Evolutionary conservation across 2,888 invertebrate genomes (phyloP), one percentile per base, ranked within the genome.

Genomic region (Metalampra italica): DNA sequence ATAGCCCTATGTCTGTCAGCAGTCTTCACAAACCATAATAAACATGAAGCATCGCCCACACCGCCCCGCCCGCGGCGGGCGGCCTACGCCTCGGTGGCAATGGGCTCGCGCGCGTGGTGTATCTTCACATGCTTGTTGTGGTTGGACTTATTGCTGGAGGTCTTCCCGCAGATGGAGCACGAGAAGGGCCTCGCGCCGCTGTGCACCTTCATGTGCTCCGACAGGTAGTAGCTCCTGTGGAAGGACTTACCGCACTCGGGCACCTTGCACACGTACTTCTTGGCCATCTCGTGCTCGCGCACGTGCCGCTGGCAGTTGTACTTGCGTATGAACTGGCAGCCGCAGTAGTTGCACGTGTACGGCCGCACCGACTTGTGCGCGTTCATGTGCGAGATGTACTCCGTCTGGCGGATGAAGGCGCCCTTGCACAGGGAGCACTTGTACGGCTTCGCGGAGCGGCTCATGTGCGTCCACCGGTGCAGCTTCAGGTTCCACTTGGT

Each of bases 401-500:
- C 96, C 32, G 93, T 90, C 65, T 94, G 93, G 8, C 96, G 92
- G 50, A 96, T 93, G 82, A 96, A 97, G 13, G 96, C 96, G 50
- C 94, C 94, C 64, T 94, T 94, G 79, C 97, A 97, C 60, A 93
- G 91, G 56, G 91, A 91, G 82, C 97, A 97, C 76, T 96, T 96
- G 88, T 91, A 96, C 0, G 97, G 97, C 72, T 96, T 96, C 29
- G 94, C 92, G 12, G 94, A 93, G 54, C 96, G 93, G 46, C 94
- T 93, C 49, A 94, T 94, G 83, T 97, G 97, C 45, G 95, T 96
- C 96, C 96, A 96, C 59, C 94, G 93, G 84, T 97, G 97, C 60
- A 96, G 91, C 73, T 96, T 95, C 46, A 97, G 90, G 85, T 97
- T 97, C 95, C 96, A 97, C 76, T 96, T 96, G 60, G 96, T 96